Percentiles rank a stretch among this genome's conserved stretches.
Conservation (phyloP, 1,140 invertebrate genomes). For the Eriosoma lanigerum region DNA sequence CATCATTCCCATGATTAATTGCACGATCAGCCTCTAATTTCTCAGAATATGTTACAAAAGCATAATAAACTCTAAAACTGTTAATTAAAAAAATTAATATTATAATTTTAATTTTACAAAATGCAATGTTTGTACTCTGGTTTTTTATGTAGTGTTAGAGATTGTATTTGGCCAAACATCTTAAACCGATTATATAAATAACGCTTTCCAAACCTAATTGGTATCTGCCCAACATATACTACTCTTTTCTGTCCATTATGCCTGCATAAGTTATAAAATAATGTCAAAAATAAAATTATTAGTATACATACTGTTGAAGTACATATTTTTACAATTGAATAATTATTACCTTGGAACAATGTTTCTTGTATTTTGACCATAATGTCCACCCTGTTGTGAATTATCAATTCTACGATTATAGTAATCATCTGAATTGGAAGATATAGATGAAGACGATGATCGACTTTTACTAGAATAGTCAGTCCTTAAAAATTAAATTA, state of each 20-base stretch:
- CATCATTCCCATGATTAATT: conserved; percentile 37
- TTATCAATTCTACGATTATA: conserved; percentile 13
- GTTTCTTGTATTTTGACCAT: conserved; percentile 10
- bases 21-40: conserved; percentile 2
- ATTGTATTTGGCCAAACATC: conserved; percentile 28
- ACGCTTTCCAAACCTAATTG: conserved; percentile 34
- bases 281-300: background rate
- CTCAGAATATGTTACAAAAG: conserved; percentile 38
- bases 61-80: conserved; percentile 48
- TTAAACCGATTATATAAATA: conserved; percentile 37
- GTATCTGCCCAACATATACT: conserved; percentile 48
- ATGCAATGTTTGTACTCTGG: background rate
- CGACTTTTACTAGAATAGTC: conserved; percentile 25
- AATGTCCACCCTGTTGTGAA: background rate
- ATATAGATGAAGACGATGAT: conserved; percentile 19
- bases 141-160: conserved; percentile 46
- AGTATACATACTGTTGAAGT: background rate
- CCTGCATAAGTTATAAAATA: conserved; percentile 7
- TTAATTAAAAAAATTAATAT: background rate
- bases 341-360: conserved; percentile 14
- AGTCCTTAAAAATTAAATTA: background rate
- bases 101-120: background rate
- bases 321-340: background rate
- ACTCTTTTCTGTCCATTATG: conserved; percentile 29
- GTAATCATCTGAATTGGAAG: conserved; percentile 21